Base-by-base conservation (phyloP, 2,113 vertebrate species). In the Atrichornis clamosus region DNA sequence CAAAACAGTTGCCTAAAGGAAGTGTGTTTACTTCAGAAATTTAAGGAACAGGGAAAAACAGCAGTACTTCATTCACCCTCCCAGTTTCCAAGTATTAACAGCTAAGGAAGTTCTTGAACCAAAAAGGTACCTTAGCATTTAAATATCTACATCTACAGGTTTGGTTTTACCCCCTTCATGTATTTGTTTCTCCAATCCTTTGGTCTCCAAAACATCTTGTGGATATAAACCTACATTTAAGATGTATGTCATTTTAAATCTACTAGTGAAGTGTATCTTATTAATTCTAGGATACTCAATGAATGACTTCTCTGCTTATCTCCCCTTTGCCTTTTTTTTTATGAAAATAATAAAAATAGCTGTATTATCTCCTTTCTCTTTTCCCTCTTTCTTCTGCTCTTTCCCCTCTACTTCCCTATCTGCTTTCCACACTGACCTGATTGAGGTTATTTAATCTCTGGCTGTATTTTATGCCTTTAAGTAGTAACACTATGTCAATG, bases 271-370 rank as follows among this genome's bases (percentile, higher is more conserved):
- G 21, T 6, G 9, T 35, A 41, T 13, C 15, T 52, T n/a, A 19
- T 28, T 42, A 70, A 15, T 39, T 62, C 37, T 22, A 63, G 8
- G 22, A 63, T 13, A 88, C 1, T 0, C 35, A 83, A 13, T 11
- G 13, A 83, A 59, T 30, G 7, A 56, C 27, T 53, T 58, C 62
- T 56, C 41, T 78, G 47, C 20, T 64, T n/a, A 58, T 20, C 11
- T 74, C 5, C 5, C 3, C 37, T 6, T 9, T 28, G 8, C 11
- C 4, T 62, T 44, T 16, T 21, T 27, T 32, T 33, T 2, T 1
- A 30, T 17, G 3, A 47, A 47, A 47, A 59, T 56, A 56, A 28
- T 46, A 35, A 63, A 64, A 84, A 39, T 7, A 84, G 19, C 18
- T 63, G 2, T 50, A 69, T 35, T 9, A 70, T 28, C 11, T 53